Conservation (phyloP, 2,888 invertebrate species). For the Glomeris marginata region DNA sequence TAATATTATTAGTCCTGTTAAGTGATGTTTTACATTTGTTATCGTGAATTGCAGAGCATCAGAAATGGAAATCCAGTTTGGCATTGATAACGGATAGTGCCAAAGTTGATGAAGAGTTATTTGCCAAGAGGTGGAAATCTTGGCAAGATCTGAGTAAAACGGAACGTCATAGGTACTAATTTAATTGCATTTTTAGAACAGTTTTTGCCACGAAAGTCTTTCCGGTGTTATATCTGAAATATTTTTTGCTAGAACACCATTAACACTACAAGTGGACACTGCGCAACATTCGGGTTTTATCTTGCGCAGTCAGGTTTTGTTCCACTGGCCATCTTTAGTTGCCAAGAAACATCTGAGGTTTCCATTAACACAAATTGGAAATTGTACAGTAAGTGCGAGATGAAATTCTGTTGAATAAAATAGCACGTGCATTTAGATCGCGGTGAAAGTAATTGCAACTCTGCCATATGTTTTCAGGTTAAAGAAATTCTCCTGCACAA, state of each 20-base stretch:
- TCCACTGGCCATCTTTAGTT: constrained; percentile 47
- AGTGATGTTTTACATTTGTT: too few species aligned
- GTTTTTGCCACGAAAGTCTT: neutral
- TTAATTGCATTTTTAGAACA: neutral
- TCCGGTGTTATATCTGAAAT: too few species aligned
- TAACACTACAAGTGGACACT: constrained; percentile 60
- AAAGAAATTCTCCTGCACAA: constrained; percentile 53
- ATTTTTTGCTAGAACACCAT: constrained; percentile 43
- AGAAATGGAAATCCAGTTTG: constrained; percentile 45
- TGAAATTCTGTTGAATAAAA: neutral
- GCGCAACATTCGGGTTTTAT: constrained; percentile 48
- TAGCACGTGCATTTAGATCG: neutral
- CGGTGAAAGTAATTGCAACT: neutral
- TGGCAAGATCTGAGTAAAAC: constrained; percentile 31
- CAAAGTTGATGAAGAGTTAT: constrained; percentile 52
- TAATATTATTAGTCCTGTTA: too few species aligned
- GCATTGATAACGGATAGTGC: constrained; percentile 46
- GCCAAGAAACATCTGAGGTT: constrained; percentile 40
- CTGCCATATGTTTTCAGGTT: constrained; percentile 27
- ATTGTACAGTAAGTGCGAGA: constrained; percentile 36
- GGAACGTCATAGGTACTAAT: constrained; percentile 22
- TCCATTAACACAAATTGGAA: constrained; percentile 58
- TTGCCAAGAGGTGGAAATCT: constrained; percentile 44
- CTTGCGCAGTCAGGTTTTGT: constrained; percentile 47
- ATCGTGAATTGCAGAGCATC: neutral